Base-by-base conservation (phyloP, 2,113 vertebrate species). In the Petaurus breviceps region DNA sequence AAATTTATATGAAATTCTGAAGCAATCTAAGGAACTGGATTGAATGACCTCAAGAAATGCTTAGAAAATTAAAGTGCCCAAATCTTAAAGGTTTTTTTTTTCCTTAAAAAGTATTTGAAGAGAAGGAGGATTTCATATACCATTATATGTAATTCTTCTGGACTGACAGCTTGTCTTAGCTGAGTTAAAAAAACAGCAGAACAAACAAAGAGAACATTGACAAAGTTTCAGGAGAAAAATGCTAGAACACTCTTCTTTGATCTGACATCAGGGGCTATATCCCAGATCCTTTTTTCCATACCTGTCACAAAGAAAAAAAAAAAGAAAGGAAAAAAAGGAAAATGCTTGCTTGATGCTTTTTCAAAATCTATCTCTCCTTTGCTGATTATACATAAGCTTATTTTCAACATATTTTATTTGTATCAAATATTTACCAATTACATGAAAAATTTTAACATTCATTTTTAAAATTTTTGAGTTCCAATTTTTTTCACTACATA, bases 41-140 rank as follows among this genome's bases (percentile, higher is more conserved):
- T 90, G 97, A 94, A 54, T 96, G 91, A 94, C 24, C 92, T n/a
- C 43, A 96, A n/a, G 95, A 94, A 95, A 28, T 37, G 89, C 10
- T 93, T 53, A 77, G n/a, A 96, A 95, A 89, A 53, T 57, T 84
- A 84, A 94, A 90, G 43, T 68, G 92, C 19, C 47, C 91, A 61
- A 57, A 94, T 95, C 92, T 94, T 68, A 90, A 90, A 92, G 31
- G n/a, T 3, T 77, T 47, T 14, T 94, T 94, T 90, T 51, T 1
- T 37, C n/a, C 7, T 1, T 52, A 96, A 94, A 97, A 91, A 90
- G 9, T 49, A 4, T 90, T 97, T 95, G 22, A 52, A 47, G 89
- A 96, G 37, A 24, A 91, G 8, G 61, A 23, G 68, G 49, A 84
- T 24, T 96, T 16, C 31, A 96, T 51, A 8, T 23, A 22, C n/a